Evolutionary conservation across 2,888 invertebrate genomes (phyloP), one percentile per base, ranked within the genome.

Genomic region (Clunio marinus): DNA sequence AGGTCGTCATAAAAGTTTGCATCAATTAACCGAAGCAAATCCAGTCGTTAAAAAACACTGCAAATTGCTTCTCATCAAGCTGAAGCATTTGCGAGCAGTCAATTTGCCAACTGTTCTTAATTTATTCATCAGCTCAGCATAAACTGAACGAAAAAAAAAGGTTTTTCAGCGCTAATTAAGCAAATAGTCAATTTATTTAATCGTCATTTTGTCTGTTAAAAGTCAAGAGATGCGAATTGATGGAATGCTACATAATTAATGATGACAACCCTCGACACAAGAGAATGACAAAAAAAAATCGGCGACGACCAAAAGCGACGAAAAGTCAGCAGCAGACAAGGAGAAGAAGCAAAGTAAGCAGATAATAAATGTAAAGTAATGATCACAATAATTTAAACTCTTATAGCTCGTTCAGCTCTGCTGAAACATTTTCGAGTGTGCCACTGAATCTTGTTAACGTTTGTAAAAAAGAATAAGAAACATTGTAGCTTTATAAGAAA

Each of bases 71-170:
- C n/a, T n/a, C n/a, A n/a, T n/a, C n/a, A n/a, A n/a, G n/a, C n/a
- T n/a, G n/a, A n/a, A n/a, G n/a, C n/a, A n/a, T 32, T 13, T 32
- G 35, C 35, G 13, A 5, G 35, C 35, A n/a, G n/a, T 32, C 35
- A 32, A 32, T 32, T 32, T 32, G 35, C 35, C 13, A 5, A 32
- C 35, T 46, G 46, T 13, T 46, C 10, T 55, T 55, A 55, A 55
- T 55, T 55, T 55, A 55, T 55, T 55, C 55, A 55, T 55, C 35
- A 32, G 35, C 13, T n/a, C n/a, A n/a, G n/a, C n/a, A n/a, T n/a
- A n/a, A n/a, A n/a, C n/a, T 32, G 35, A 32, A 32, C 35, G 13
- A 45, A 17, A 13, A 45, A 45, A 13, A 45, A 45, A 15, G 15
- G n/a, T n/a, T 13, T 5, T 7, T 24, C 15, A 22, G 5, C 5